A percentile compares a stretch with the other conserved stretches of the same genome.
phyloP scores from a whole-genome alignment of 2,113 vertebrate genomes.

The Agapornis roseicollis region DNA sequence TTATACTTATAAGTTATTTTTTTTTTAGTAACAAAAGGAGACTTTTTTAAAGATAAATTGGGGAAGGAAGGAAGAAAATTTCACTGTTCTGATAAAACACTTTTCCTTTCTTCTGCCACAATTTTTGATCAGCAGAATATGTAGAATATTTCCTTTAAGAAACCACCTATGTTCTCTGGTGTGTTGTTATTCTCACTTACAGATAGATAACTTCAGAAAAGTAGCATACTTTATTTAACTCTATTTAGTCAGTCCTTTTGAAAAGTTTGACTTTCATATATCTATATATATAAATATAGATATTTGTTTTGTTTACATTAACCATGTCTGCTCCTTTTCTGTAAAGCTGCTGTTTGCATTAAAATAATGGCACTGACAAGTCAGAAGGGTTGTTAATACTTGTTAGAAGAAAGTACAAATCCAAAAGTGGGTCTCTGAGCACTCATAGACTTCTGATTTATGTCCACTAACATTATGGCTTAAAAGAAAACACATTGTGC shows the following conservation, averaged over 20 bases:
- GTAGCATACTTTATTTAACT: not conserved
- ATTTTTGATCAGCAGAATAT: not conserved
- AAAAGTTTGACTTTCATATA: not conserved
- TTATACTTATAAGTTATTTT: not conserved
- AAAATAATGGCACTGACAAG: not conserved
- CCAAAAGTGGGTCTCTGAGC: not conserved
- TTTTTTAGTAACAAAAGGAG: not conserved
- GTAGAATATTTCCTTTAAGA: not conserved
- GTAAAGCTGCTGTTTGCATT: not conserved
- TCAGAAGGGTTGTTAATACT: not conserved
- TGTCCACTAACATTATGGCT: not conserved
- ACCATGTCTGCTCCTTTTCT: not conserved
- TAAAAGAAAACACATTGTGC: not conserved
- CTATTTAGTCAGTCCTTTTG: not conserved
- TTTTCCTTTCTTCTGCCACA: not conserved
- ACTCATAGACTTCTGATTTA: not conserved
- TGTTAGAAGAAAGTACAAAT: not conserved
- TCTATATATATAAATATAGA: not conserved
- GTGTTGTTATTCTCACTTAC: not conserved
- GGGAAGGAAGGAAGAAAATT: not conserved
- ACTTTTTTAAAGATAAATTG: not conserved
- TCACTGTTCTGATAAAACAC: not conserved
- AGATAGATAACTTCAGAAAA: not conserved
- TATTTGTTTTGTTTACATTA: not conserved
- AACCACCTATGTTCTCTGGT: fast-evolving